These are phyloP conservation scores for Mallotus villosus DNA, from an alignment of 2,797 vertebrate species.

Conservation along the genomic window DNA sequence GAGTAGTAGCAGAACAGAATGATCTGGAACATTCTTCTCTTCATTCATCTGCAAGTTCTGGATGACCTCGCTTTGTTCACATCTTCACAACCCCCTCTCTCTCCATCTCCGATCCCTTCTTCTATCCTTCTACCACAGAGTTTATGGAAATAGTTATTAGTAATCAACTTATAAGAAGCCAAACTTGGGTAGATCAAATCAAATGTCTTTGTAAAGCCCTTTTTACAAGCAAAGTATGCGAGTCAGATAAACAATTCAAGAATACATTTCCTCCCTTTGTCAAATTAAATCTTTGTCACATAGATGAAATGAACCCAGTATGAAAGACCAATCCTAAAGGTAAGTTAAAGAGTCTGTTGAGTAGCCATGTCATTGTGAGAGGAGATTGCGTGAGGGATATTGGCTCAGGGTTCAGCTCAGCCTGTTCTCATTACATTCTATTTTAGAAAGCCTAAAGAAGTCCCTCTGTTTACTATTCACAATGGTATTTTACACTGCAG, in stretches of 20 bases:
- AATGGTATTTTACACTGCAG: neutral
- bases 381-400: slow-evolving; percentile 9
- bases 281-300: slow-evolving; percentile 36
- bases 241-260: slow-evolving; percentile 30
- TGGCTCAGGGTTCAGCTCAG: slow-evolving; percentile 17
- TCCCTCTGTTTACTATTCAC: neutral
- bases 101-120: neutral
- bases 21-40: neutral
- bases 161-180: neutral
- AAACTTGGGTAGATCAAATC: neutral
- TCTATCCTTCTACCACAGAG: neutral
- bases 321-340: slow-evolving; percentile 57
- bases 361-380: slow-evolving; percentile 24
- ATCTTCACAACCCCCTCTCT: neutral
- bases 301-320: slow-evolving; percentile 38
- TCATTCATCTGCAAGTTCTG: neutral
- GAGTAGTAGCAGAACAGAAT: neutral
- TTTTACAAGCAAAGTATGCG: slow-evolving; percentile 2
- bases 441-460: neutral
- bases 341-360: slow-evolving; percentile 35
- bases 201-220: neutral
- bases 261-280: slow-evolving; percentile 39
- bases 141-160: neutral
- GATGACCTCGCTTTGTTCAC: neutral
- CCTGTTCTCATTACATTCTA: slow-evolving; percentile 36